Evolutionary conservation across 2,888 invertebrate genomes (phyloP), one percentile per base, ranked within the genome.

Genomic region (Plagodis dolabraria): DNA sequence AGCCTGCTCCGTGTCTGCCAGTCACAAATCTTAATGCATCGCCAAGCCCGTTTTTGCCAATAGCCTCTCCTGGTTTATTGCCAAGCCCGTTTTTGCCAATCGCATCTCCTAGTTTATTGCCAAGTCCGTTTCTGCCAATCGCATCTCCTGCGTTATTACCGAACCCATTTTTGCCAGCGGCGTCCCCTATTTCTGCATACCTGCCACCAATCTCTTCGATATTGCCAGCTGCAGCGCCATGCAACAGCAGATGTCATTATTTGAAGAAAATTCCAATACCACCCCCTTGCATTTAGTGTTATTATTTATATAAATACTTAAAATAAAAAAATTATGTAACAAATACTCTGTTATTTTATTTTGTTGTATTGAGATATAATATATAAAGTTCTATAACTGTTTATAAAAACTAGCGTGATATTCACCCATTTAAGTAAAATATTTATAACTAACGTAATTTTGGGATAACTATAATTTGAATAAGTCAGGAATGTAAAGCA

Each of bases 261-360:
- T 73, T 87, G 10, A 87, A 76, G 56, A 87, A 85, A 59, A 83
- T 87, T 6, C 84, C 86, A 0, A 83, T 88, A 6, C 83, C 86
- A 0, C 89, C 89, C 0, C 89, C 89, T 2, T 76, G 75, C 67
- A 75, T 88, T 44, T 86, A 76, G 22, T 12, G 38, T 42, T 10
- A 4, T 10, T 0, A 6, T 48, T 7, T 36, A 9, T 50, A 6
- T 9, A 22, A 22, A 22, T 22, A 22, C 2, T 38, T n/a, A 12
- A 33, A 45, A 2, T 8, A 45, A 45, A 4, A 22, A 22, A 22
- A 22, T 22, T 1, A 22, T 22, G 22, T 22, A 4, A 22, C 22
- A 4, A 22, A 22, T 22, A 22, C 22, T 22, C 4, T 22, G 2
- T 22, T 1, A 4, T 22, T 22, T 22, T 22, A 22, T 22, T 22